Evolutionary conservation across 2,113 vertebrate genomes (phyloP).

Genomic region (Salvelinus sp.): DNA sequence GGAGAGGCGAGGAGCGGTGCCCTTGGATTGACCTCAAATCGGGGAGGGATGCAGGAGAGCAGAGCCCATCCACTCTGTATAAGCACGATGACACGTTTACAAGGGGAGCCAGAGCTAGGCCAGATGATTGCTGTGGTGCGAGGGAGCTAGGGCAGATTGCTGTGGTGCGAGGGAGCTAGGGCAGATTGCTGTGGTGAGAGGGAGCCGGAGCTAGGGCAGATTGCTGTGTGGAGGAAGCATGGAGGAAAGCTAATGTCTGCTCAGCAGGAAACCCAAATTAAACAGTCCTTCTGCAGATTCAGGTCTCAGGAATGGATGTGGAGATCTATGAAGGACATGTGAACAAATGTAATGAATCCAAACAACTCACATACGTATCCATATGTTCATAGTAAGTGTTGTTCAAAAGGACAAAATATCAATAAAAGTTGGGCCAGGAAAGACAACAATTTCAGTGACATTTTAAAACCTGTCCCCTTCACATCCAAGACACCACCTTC

Average conservation of each 20-base stretch:
- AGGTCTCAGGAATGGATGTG: background rate
- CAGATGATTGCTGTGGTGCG: background rate
- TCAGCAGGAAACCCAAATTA: background rate
- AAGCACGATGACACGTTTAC: background rate
- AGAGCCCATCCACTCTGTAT: background rate
- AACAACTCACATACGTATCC: no score
- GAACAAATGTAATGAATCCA: no score
- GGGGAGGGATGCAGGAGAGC: background rate
- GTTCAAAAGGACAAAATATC: no score
- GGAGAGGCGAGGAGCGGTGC: constrained; percentile 9
- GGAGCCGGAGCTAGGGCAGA: background rate
- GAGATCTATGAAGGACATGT: no score
- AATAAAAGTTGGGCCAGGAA: no score
- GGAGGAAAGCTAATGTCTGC: background rate
- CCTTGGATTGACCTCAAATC: constrained; percentile 29
- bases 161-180: background rate
- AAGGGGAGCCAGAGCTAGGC: background rate
- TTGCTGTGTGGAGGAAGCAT: background rate
- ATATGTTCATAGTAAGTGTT: no score
- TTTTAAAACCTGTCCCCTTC: no score
- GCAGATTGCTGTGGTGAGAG: no score
- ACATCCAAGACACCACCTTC: no score
- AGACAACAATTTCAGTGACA: no score
- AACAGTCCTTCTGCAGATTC: background rate
- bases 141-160: background rate